These are phyloP conservation scores for Brachymystax lenok DNA, from an alignment of 2,797 vertebrate genomes.

Conservation along the genomic window DNA sequence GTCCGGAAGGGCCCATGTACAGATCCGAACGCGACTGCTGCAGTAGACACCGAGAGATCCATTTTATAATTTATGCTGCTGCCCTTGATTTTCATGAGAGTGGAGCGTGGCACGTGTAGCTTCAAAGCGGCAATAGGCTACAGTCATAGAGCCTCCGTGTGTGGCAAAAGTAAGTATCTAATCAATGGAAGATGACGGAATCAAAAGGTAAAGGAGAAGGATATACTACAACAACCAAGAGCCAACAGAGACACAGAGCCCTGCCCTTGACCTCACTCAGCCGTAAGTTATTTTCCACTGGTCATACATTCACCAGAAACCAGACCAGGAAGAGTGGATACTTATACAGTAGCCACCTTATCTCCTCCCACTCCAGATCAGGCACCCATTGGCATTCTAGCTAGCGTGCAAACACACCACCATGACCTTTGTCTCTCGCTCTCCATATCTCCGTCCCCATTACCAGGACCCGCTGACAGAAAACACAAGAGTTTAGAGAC, in stretches of 20 bases:
- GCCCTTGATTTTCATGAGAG: too few species aligned
- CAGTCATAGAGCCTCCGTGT: too few species aligned
- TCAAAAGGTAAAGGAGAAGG: too few species aligned
- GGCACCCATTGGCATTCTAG: neutral
- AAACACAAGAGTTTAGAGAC: neutral
- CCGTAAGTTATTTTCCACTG: constrained; percentile 5
- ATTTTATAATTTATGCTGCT: too few species aligned
- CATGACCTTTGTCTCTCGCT: neutral
- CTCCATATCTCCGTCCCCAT: neutral
- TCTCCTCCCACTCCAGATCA: constrained; percentile 6
- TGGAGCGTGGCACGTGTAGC: too few species aligned
- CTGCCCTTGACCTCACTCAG: neutral
- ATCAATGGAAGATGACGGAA: too few species aligned
- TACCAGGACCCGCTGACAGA: neutral
- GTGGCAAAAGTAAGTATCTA: too few species aligned
- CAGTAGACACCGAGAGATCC: too few species aligned
- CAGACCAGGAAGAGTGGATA: neutral
- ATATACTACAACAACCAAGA: too few species aligned
- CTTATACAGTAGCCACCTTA: constrained; percentile 11
- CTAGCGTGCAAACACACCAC: neutral
- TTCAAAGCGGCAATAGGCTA: too few species aligned
- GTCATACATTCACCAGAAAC: neutral
- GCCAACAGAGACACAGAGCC: neutral
- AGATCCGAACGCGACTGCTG: too few species aligned
- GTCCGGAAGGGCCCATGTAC: too few species aligned